Conservation (phyloP, 2,888 invertebrate species). For the Tiliacea aurago region DNA sequence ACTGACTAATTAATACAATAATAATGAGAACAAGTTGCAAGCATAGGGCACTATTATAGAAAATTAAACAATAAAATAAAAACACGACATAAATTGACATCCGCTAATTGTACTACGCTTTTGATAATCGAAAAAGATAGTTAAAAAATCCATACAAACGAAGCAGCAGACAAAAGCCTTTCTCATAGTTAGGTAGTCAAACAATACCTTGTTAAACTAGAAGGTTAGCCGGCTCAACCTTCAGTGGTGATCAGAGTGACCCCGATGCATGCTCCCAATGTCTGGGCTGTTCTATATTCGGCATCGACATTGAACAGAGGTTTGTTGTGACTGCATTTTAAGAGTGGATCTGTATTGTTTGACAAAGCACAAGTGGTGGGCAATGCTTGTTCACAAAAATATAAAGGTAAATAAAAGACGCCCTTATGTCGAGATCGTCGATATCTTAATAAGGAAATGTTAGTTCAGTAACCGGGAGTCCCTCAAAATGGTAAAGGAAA, state of each 20-base stretch:
- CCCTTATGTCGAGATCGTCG: too few relatives aligned
- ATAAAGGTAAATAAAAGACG: background rate
- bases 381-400: background rate
- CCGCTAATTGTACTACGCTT: too few relatives aligned
- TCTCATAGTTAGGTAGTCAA: constrained; percentile 1
- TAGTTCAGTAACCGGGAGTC: too few relatives aligned
- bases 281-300: constrained; percentile 41
- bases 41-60: too few relatives aligned
- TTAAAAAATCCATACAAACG: background rate
- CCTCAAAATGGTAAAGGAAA: too few relatives aligned
- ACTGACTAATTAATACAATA: too few relatives aligned
- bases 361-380: background rate
- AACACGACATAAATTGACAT: too few relatives aligned
- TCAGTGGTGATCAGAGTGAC: constrained; percentile 30
- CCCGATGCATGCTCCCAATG: constrained; percentile 31
- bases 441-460: too few relatives aligned
- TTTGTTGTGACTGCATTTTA: constrained; percentile 22
- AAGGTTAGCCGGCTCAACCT: constrained; percentile 40
- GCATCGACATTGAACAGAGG: constrained; percentile 32
- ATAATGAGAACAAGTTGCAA: too few relatives aligned
- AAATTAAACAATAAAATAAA: too few relatives aligned
- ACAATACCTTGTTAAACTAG: constrained; percentile 39
- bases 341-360: background rate
- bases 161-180: constrained; percentile 4
- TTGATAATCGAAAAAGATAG: background rate